These are phyloP conservation scores for Siniperca obscura DNA, from an alignment of 2,797 vertebrate species.

Conservation along the genomic window DNA sequence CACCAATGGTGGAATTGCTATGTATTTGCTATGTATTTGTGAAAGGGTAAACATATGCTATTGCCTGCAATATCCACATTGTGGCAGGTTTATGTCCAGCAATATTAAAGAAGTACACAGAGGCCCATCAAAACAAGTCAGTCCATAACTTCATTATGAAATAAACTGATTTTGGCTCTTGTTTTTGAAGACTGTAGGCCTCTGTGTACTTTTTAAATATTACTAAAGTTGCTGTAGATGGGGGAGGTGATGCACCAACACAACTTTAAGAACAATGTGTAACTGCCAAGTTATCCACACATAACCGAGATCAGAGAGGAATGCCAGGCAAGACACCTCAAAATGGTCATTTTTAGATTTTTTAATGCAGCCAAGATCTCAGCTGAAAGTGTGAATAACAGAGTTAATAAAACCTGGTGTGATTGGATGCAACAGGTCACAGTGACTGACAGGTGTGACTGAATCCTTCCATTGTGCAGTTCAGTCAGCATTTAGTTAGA, in stretches of 20 bases:
- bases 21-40: neutral
- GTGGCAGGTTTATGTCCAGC: neutral
- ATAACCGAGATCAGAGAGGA: slow-evolving; percentile 4
- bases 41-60: neutral
- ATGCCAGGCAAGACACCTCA: neutral
- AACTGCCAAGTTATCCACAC: slow-evolving; percentile 44
- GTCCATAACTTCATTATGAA: neutral
- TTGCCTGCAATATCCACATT: neutral
- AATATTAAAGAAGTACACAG: neutral
- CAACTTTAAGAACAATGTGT: slow-evolving; percentile 37
- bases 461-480: neutral
- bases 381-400: slow-evolving; percentile 1
- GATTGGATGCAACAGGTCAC: neutral
- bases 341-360: neutral
- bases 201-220: neutral
- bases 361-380: neutral
- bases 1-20: neutral
- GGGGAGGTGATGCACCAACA: slow-evolving; percentile 11
- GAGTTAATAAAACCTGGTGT: neutral
- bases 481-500: slow-evolving; percentile 4
- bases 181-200: neutral
- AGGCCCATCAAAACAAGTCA: neutral
- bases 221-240: neutral
- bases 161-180: neutral
- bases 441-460: neutral